phyloP scores from a whole-genome alignment of 2,888 invertebrate species.

The Papilio demoleus region DNA sequence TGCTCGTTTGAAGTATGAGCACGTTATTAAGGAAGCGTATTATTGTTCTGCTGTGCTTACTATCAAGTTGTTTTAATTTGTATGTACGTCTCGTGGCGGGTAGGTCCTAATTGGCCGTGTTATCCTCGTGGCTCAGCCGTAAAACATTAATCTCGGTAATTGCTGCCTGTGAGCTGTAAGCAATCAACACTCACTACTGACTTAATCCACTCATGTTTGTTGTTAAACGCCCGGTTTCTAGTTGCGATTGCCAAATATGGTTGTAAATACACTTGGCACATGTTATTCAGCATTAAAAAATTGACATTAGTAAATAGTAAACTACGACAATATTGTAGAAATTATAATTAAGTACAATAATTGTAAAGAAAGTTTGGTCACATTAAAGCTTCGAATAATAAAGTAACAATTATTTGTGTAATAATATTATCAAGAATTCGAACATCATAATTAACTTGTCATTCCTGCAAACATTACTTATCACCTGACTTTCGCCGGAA shows the following conservation, averaged over 20 bases:
- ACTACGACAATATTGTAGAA: no score
- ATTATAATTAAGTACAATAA: no score
- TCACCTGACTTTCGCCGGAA: background rate
- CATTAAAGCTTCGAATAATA: no score
- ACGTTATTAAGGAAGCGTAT: constrained; percentile 39
- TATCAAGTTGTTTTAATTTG: constrained; percentile 45
- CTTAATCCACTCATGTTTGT: constrained; percentile 27
- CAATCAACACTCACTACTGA: constrained; percentile 26
- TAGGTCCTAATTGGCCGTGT: constrained; percentile 60
- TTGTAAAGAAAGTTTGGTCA: no score
- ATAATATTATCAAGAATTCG: no score
- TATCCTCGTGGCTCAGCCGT: constrained; percentile 53
- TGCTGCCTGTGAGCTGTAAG: constrained; percentile 34
- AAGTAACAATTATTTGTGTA: no score
- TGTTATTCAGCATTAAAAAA: no score
- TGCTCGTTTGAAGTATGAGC: constrained; percentile 24
- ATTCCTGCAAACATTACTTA: background rate
- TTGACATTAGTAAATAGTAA: no score
- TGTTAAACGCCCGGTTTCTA: background rate
- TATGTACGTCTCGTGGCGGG: constrained; percentile 54
- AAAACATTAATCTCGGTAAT: constrained; percentile 47
- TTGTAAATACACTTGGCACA: no score
- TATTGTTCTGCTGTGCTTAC: constrained; percentile 49
- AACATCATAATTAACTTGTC: no score
- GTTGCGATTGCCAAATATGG: no score